Conservation (phyloP, 2,113 vertebrate genomes). For the Myotis davidii region DNA sequence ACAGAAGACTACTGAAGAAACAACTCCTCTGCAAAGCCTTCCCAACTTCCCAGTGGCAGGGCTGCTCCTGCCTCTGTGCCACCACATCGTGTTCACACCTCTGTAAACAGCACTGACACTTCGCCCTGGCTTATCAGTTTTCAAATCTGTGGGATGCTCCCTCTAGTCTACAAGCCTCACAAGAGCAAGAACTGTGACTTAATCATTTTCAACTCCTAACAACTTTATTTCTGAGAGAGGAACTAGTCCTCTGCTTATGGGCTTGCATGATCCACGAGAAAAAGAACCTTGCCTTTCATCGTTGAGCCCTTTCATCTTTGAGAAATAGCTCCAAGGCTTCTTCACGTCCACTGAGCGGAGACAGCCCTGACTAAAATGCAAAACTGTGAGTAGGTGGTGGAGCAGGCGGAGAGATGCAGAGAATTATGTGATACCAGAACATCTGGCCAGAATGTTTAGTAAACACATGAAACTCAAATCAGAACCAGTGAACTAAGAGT, state of each 20-base stretch:
- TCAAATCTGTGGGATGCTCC: background rate
- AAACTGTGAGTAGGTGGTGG: background rate
- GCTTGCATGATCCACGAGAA: background rate
- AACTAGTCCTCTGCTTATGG: background rate
- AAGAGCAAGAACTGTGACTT: background rate
- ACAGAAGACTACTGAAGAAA: background rate
- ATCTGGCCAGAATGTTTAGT: background rate
- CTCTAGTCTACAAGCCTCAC: background rate
- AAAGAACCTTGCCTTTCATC: slow-evolving; percentile 43
- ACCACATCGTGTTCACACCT: background rate
- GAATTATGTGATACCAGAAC: background rate
- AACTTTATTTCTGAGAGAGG: background rate
- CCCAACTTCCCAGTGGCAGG: accelerated
- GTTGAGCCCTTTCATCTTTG: slow-evolving; percentile 24
- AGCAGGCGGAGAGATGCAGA: background rate
- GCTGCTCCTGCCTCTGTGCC: background rate
- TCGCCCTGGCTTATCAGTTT: background rate
- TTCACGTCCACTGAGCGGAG: slow-evolving; percentile 12
- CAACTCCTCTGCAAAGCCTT: background rate
- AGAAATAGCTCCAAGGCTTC: slow-evolving; percentile 48
- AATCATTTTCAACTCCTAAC: background rate
- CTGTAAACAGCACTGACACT: background rate
- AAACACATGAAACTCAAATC: background rate
- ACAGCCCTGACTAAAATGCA: slow-evolving; percentile 17
- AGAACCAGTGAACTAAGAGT: background rate